Base-by-base conservation (phyloP, 2,888 invertebrate genomes). In the Ophioninae sp. region DNA sequence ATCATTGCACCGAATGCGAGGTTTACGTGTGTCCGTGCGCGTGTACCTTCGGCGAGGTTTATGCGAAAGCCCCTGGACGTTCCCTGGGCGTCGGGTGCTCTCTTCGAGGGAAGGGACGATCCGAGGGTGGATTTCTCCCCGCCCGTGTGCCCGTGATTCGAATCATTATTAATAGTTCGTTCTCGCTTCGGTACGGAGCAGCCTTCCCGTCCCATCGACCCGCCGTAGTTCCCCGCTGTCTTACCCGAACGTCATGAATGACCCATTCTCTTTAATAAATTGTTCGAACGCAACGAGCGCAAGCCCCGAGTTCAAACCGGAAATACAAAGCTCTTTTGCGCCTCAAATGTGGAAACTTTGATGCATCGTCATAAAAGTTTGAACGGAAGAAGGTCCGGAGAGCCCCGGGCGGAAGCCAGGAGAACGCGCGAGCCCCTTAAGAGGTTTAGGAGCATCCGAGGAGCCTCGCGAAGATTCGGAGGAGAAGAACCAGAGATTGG, bases 121-220 rank as follows among this genome's bases (percentile, higher is more conserved):
- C 21, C 10, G 20, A 44, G 68, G 30, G 20, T 13, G 30, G 39
- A 23, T 67, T 74, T 30, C 65, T 73, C 72, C n/a, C 78, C 44
- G 61, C n/a, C n/a, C 74, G 74, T 74, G 57, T 79, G 81, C 74
- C 73, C 77, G 77, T 81, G 79, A 83, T 85, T 83, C 83, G 79
- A 83, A 85, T 85, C 59, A 76, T 85, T 83, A 86, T 86, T 86
- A 86, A 86, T 86, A 74, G 85, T 83, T 85, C 21, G 69, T 70
- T 68, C 67, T 59, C 77, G 61, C 70, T 56, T 17, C 21, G 21
- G 20, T 59, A 56, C 23, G 10, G 8, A 20, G 17, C 50, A 17
- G 23, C 23, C 6, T 23, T 30, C 41, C 0, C 69, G 7, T 10
- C 37, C 0, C 20, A 57, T 70, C 50, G 50, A 50, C 50, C 50